A percentile compares a stretch with the other conserved stretches of the same genome.
These are phyloP conservation scores for Caerostris darwini DNA, from an alignment of 1,140 invertebrate species.

Conservation along the genomic window DNA sequence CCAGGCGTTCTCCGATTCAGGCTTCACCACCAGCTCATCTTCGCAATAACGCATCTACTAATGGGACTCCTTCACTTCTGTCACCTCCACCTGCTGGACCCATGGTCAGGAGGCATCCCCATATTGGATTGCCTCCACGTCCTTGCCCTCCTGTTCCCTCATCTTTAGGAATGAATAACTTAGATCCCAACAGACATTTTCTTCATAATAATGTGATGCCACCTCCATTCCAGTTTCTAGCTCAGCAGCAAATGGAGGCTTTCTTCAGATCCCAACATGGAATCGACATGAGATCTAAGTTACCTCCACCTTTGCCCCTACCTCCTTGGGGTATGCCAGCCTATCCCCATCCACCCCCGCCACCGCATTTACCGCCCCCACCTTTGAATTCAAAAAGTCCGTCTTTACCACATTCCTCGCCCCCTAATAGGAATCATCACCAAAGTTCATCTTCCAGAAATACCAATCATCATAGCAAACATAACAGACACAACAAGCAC, in stretches of 20 bases:
- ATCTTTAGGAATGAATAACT: slow-evolving; percentile 9
- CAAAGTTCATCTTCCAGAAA: slow-evolving; percentile 48
- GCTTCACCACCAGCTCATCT: slow-evolving; percentile 51
- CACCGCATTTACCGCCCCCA: slow-evolving; percentile 81
- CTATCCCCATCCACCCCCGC: slow-evolving; percentile 79
- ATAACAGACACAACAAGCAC: slow-evolving; percentile 51
- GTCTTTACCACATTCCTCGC: slow-evolving; percentile 56
- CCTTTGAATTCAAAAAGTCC: slow-evolving; percentile 80
- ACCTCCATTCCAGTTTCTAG: slow-evolving; percentile 72
- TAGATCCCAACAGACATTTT: slow-evolving; percentile 31
- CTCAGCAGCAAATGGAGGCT: slow-evolving; percentile 76
- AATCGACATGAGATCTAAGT: slow-evolving; percentile 59
- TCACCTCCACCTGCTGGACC: slow-evolving; percentile 49
- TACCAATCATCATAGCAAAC: slow-evolving; percentile 44
- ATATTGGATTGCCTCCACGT: not conserved
- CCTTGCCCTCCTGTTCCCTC: slow-evolving; percentile 64
- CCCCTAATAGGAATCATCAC: slow-evolving; percentile 8
- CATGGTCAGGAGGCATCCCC: not conserved
- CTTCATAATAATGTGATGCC: slow-evolving; percentile 39
- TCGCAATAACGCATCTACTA: slow-evolving; percentile 14
- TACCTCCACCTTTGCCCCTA: slow-evolving; percentile 50
- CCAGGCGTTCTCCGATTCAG: slow-evolving; percentile 55
- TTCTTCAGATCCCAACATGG: slow-evolving; percentile 72
- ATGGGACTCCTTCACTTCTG: slow-evolving; percentile 48
- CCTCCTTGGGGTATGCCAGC: slow-evolving; percentile 67